A percentile compares a stretch with the other conserved stretches of the same genome.
phyloP scores from a whole-genome alignment of 2,888 invertebrate genomes.

The Plebejus melissa region DNA sequence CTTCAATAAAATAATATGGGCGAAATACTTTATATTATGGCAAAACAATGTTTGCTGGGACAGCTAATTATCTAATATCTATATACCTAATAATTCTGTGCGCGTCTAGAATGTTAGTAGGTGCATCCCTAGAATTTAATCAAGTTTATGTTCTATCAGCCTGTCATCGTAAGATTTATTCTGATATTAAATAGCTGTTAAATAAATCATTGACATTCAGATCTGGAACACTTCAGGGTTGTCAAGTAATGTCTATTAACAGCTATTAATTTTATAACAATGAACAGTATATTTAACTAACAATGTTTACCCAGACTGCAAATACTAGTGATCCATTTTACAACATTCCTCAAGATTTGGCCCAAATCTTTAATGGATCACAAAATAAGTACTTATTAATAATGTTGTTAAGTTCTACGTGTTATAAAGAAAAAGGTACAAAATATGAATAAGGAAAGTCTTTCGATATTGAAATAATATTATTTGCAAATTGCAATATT shows the following conservation, averaged over 20 bases:
- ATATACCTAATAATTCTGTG: background rate
- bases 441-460: too few relatives aligned
- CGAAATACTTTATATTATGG: too few relatives aligned
- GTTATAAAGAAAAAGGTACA: background rate
- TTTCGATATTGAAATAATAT: too few relatives aligned
- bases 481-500: too few relatives aligned
- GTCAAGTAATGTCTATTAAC: background rate
- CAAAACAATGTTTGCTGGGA: too few relatives aligned
- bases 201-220: background rate
- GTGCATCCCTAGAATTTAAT: background rate
- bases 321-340: conserved; percentile 12
- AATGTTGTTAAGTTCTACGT: too few relatives aligned
- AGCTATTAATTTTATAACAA: background rate
- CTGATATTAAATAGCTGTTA: background rate
- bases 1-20: too few relatives aligned
- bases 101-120: background rate
- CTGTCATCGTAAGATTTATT: background rate
- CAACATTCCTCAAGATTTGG: background rate
- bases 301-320: conserved; percentile 18
- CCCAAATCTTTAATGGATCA: background rate
- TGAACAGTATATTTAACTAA: background rate
- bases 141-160: background rate
- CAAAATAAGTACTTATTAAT: background rate
- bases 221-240: background rate
- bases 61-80: too few relatives aligned